Conservation (phyloP, 2,888 invertebrate species). For the Apodemia zela region DNA sequence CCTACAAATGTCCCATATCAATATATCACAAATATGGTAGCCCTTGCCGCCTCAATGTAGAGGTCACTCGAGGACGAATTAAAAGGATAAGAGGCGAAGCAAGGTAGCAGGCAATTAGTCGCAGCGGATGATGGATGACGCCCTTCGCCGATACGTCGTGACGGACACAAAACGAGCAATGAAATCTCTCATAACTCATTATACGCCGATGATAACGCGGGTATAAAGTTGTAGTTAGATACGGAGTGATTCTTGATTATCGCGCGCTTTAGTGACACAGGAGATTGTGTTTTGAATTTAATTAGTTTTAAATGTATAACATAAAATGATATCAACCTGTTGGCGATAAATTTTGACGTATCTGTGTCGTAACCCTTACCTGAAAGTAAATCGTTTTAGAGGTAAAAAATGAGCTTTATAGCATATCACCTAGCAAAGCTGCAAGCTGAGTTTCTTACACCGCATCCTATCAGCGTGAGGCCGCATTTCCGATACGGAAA, state of each 20-base stretch:
- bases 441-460: no score
- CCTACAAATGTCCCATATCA: not conserved
- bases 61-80: constrained; percentile 69
- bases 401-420: no score
- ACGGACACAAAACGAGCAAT: constrained; percentile 70
- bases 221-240: constrained; percentile 72
- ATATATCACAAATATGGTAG: not conserved
- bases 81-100: constrained; percentile 71
- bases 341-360: constrained; percentile 8
- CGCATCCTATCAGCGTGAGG: no score
- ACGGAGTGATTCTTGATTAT: constrained; percentile 62
- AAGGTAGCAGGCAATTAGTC: constrained; percentile 79
- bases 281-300: constrained; percentile 55
- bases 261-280: constrained; percentile 39
- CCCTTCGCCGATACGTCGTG: constrained; percentile 54
- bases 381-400: no score
- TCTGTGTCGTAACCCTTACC: not conserved
- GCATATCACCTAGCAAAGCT: no score
- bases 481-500: no score
- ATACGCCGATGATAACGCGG: constrained; percentile 71
- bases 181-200: constrained; percentile 65
- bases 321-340: constrained; percentile 7
- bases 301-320: constrained; percentile 23
- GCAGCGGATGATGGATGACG: constrained; percentile 72
- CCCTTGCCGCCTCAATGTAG: constrained; percentile 51